These are phyloP conservation scores for Falcaria lacertinaria DNA, from an alignment of 2,888 invertebrate species.

Conservation along the genomic window DNA sequence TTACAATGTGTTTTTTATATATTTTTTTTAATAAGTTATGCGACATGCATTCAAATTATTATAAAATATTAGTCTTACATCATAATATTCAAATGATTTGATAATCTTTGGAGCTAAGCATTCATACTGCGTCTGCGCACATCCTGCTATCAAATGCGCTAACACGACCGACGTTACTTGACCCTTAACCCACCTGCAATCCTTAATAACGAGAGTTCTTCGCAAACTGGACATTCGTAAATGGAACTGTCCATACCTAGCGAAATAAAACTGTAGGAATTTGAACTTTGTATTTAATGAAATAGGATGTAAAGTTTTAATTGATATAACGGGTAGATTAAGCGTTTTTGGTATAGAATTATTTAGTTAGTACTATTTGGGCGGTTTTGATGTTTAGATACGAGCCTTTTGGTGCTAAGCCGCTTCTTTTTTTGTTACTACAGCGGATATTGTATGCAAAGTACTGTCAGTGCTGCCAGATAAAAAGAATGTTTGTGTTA, in stretches of 20 bases:
- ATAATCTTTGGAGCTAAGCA: constrained; percentile 30
- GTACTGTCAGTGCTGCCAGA: neutral
- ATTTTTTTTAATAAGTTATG: no score
- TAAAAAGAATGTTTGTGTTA: constrained; percentile 2
- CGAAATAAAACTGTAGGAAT: neutral
- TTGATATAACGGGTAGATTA: constrained; percentile 17
- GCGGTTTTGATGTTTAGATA: constrained; percentile 25
- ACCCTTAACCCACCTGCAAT: neutral
- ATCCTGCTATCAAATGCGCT: constrained; percentile 29
- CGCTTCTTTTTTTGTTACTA: constrained; percentile 14
- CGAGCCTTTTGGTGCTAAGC: constrained; percentile 4
- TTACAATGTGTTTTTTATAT: no score
- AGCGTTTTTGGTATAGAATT: constrained; percentile 24
- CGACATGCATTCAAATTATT: no score
- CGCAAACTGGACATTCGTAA: constrained; percentile 2
- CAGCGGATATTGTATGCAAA: constrained; percentile 32
- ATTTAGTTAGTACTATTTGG: constrained; percentile 21
- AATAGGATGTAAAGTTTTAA: constrained; percentile 15
- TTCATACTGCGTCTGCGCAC: constrained; percentile 30
- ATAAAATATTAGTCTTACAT: neutral
- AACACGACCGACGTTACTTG: neutral
- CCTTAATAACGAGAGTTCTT: neutral
- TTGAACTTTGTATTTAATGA: constrained; percentile 1
- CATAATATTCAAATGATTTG: neutral
- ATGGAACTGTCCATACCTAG: constrained; percentile 5